Base-by-base conservation (phyloP, 2,888 invertebrate species). In the Conistra vaccinii region DNA sequence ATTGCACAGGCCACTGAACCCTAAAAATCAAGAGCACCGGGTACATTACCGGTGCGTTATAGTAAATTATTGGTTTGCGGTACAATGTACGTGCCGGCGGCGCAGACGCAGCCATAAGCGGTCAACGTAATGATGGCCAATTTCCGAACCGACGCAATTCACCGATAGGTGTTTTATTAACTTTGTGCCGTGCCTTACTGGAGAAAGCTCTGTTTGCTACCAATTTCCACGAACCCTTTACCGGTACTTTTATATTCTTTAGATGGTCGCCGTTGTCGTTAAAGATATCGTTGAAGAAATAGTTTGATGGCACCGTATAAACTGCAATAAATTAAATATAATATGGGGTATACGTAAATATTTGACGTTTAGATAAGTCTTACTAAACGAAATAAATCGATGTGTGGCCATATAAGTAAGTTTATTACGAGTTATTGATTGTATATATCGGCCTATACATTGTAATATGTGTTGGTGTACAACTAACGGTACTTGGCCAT, bases 21-120 rank as follows among this genome's bases (percentile, higher is more conserved):
- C 62, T 88, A 87, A 91, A 91, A 89, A 89, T 90, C 89, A 91
- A 88, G 90, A 90, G 89, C 90, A 89, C 73, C 35, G 86, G 84
- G 91, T 87, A 90, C 93, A 88, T 91, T 93, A 93, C 92, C 88
- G 89, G 90, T 90, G 82, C 86, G 88, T 86, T 88, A 88, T 88
- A 91, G 89, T 91, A 93, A 94, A 93, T 93, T 92, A 92, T 91
- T 86, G 89, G 90, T 89, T 91, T 91, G 92, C 90, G 89, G 90
- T 90, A 89, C 87, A 80, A 82, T 87, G 87, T 88, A 85, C 85
- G 79, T 77, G 89, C 90, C 86, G 87, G 78, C 74, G 84, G 87
- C 86, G 89, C 84, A 74, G 84, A 87, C 87, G 84, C 79, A 83
- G 80, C 93, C 92, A 89, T 93, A 93, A 93, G 89, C 89, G 91